Evolutionary conservation across 2,888 invertebrate species (phyloP).

Genomic region (Alcis repandata): DNA sequence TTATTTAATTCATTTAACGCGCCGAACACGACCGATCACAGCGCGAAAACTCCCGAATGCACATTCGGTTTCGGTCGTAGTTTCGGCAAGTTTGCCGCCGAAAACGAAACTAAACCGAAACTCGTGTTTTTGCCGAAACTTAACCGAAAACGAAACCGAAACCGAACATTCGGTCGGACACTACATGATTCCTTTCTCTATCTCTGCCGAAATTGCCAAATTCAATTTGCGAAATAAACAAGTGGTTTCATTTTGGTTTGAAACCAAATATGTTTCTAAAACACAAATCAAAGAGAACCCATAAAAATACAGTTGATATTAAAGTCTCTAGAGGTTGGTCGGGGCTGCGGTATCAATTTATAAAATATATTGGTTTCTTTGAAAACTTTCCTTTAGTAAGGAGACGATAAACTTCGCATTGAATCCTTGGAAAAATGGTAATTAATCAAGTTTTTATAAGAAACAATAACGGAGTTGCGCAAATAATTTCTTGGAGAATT

Average conservation of each 20-base stretch:
- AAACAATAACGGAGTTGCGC: neutral
- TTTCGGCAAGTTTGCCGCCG: too few species aligned
- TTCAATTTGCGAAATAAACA: neutral
- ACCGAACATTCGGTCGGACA: too few species aligned
- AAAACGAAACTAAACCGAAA: too few species aligned
- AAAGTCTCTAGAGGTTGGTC: slow-evolving; percentile 2
- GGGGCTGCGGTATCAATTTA: neutral
- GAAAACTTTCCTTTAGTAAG: slow-evolving; percentile 7
- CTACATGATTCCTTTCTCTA: too few species aligned
- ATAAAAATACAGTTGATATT: slow-evolving; percentile 3
- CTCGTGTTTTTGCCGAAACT: too few species aligned
- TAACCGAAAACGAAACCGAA: too few species aligned
- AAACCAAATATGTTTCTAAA: neutral
- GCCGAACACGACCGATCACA: too few species aligned
- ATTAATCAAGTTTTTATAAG: slow-evolving; percentile 6
- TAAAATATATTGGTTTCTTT: slow-evolving; percentile 12
- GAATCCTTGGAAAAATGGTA: neutral
- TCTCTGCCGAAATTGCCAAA: neutral
- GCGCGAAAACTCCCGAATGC: too few species aligned
- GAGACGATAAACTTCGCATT: neutral
- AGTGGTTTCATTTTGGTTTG: neutral
- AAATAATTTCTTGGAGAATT: neutral
- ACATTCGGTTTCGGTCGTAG: too few species aligned
- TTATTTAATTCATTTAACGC: too few species aligned
- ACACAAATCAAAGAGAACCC: neutral